Percentiles rank a stretch among this genome's conserved stretches.
Evolutionary conservation across 2,888 invertebrate species (phyloP).

Genomic region (Euproctis similis): DNA sequence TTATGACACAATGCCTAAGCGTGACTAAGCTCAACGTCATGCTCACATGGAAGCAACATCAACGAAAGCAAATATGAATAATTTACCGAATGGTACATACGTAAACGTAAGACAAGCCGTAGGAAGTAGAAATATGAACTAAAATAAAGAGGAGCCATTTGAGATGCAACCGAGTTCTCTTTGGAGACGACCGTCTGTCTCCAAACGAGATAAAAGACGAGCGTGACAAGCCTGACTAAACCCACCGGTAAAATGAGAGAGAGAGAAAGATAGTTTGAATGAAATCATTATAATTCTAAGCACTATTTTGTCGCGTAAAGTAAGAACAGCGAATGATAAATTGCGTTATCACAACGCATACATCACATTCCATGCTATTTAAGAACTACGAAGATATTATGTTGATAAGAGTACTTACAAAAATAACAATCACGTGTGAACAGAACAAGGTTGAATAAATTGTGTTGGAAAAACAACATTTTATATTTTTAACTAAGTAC

Average conservation of each 20-base stretch:
- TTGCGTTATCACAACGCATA: slow-evolving; percentile 31
- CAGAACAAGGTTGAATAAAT: slow-evolving; percentile 16
- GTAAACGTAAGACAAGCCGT: too few relatives aligned
- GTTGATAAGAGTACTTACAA: slow-evolving; percentile 21
- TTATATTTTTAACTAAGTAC: neutral
- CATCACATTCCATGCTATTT: slow-evolving; percentile 26
- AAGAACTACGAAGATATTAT: slow-evolving; percentile 14
- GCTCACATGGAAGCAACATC: slow-evolving; percentile 36
- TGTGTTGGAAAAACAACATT: neutral
- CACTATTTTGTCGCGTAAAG: slow-evolving; percentile 15
- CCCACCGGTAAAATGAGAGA: slow-evolving; percentile 9
- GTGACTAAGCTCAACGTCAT: slow-evolving; percentile 55
- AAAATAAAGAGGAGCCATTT: slow-evolving; percentile 1
- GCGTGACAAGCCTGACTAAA: slow-evolving; percentile 16
- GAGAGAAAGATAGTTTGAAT: slow-evolving; percentile 13
- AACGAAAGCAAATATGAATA: slow-evolving; percentile 36
- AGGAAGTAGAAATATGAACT: too few relatives aligned
- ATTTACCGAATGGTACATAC: too few relatives aligned
- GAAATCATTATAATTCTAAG: slow-evolving; percentile 19
- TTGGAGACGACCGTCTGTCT: slow-evolving; percentile 5
- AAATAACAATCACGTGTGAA: slow-evolving; percentile 22
- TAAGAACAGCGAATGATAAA: slow-evolving; percentile 30
- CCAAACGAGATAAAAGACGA: slow-evolving; percentile 9
- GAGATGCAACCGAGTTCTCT: slow-evolving; percentile 7
- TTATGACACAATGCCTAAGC: slow-evolving; percentile 49